These are phyloP conservation scores for Isoperla grammatica DNA, from an alignment of 2,888 invertebrate genomes.

Conservation along the genomic window DNA sequence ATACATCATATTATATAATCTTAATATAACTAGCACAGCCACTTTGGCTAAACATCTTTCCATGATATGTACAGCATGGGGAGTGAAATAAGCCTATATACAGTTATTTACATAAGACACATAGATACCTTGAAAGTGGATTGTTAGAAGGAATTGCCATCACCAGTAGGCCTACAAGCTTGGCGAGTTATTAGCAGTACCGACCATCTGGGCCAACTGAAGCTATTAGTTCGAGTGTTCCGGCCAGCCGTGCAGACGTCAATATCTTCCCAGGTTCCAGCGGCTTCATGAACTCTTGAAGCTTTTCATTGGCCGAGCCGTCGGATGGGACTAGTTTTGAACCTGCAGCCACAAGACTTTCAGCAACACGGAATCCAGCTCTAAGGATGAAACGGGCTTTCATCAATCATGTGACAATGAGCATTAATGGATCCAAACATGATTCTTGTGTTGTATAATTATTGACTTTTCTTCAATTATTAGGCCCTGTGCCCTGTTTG, in stretches of 20 bases:
- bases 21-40: too few species aligned
- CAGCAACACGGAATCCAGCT: constrained; percentile 49
- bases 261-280: constrained; percentile 46
- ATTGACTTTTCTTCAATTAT: too few species aligned
- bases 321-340: constrained; percentile 20
- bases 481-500: too few species aligned
- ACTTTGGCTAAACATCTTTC: too few species aligned
- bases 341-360: constrained; percentile 45
- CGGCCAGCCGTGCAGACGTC: constrained; percentile 48
- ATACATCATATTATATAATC: too few species aligned
- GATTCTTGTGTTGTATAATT: too few species aligned
- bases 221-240: constrained; percentile 50
- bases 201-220: constrained; percentile 41
- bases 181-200: constrained; percentile 9
- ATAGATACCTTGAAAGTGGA: constrained; percentile 7
- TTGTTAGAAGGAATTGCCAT: constrained; percentile 14
- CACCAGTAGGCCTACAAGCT: neutral
- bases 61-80: too few species aligned
- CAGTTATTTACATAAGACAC: constrained; percentile 13
- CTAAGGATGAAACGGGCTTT: constrained; percentile 38
- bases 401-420: too few species aligned
- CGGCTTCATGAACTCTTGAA: constrained; percentile 27
- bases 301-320: constrained; percentile 23
- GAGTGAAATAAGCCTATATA: too few species aligned
- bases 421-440: too few species aligned